Conservation (phyloP, 2,113 vertebrate species). For the Brachypteracias leptosomus region DNA sequence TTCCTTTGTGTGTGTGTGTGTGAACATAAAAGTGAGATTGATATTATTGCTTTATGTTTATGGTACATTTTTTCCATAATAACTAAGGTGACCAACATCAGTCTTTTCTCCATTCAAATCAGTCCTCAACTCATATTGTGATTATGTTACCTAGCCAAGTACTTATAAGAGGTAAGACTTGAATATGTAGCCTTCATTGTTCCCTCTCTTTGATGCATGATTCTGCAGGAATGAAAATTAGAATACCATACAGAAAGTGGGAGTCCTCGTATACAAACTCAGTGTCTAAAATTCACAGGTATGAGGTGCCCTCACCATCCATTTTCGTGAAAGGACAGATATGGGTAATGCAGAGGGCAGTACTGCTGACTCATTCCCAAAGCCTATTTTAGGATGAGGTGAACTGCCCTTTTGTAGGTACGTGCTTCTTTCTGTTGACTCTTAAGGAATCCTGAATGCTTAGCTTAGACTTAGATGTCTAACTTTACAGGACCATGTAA, state of each 20-base stretch:
- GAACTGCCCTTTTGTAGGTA: neutral
- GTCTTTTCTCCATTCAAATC: conserved; percentile 41
- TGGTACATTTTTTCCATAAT: conserved; percentile 51
- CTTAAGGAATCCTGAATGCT: neutral
- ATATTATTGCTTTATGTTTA: conserved; percentile 71
- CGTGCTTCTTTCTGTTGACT: neutral
- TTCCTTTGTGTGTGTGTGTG: conserved; percentile 67
- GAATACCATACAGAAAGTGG: neutral
- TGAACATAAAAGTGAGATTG: conserved; percentile 66
- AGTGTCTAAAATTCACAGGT: neutral
- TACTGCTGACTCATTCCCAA: conserved; percentile 8
- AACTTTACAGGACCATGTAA: neutral
- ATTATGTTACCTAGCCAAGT: neutral
- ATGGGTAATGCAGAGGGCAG: neutral
- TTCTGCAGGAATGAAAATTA: neutral
- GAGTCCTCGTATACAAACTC: neutral
- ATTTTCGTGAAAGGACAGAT: neutral
- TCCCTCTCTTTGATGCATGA: neutral
- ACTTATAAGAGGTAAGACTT: neutral
- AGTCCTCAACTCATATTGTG: neutral
- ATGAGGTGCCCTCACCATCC: neutral
- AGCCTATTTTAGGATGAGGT: neutral
- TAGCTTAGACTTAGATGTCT: neutral
- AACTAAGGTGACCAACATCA: conserved; percentile 74
- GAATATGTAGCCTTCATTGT: fast-evolving